Conservation (phyloP, 2,797 vertebrate species). For the Enteromius treurensis region DNA sequence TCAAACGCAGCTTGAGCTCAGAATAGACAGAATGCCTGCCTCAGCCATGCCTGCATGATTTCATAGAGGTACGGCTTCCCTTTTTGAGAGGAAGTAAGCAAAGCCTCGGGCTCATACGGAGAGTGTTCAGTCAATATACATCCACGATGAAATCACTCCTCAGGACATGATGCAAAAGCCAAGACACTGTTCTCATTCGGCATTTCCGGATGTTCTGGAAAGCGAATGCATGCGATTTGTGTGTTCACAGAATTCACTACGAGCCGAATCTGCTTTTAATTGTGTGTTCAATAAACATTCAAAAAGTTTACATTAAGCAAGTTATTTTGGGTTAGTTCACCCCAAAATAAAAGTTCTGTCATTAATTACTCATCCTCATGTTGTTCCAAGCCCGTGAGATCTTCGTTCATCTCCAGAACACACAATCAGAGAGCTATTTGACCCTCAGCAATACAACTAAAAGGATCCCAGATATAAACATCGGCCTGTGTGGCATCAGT, state of each 20-base stretch:
- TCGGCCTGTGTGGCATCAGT: too few species aligned
- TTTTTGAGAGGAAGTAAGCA: constrained; percentile 24
- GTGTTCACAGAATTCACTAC: neutral
- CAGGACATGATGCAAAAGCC: constrained; percentile 14
- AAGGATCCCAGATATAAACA: too few species aligned
- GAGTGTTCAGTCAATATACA: constrained; percentile 13
- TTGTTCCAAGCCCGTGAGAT: too few species aligned
- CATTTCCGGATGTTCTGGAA: constrained; percentile 48
- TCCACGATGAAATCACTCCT: constrained; percentile 28
- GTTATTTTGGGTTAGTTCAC: too few species aligned
- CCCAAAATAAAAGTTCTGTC: too few species aligned
- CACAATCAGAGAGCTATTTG: too few species aligned
- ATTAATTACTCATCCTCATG: too few species aligned
- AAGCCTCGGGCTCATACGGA: neutral
- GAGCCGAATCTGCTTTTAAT: neutral
- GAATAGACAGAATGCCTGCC: constrained; percentile 67
- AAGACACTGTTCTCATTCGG: constrained; percentile 32
- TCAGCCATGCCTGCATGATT: constrained; percentile 65
- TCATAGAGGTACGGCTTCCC: constrained; percentile 31
- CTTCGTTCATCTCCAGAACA: too few species aligned
- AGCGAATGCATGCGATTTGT: neutral
- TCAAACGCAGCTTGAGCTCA: constrained; percentile 71
- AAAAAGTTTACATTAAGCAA: too few species aligned
- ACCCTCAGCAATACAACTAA: too few species aligned
- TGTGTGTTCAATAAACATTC: too few species aligned